A percentile compares a stretch with the other conserved stretches of the same genome.
phyloP scores from a whole-genome alignment of 2,113 vertebrate species.

The Gorilla gorilla region DNA sequence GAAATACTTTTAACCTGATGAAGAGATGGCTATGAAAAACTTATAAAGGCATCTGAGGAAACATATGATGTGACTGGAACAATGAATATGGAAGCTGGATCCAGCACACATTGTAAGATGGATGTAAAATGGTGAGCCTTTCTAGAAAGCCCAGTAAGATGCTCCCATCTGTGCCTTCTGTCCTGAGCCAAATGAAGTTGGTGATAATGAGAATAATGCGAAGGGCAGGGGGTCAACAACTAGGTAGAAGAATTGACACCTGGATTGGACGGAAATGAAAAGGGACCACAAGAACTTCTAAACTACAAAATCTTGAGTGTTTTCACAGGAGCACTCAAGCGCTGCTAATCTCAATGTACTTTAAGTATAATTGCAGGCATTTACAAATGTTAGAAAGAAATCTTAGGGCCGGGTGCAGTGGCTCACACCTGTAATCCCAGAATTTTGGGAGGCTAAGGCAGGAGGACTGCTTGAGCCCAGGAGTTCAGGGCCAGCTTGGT shows the following conservation, averaged over 20 bases:
- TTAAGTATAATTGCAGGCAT: slow-evolving; percentile 86
- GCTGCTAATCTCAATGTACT: slow-evolving; percentile 94
- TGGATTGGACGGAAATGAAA: neutral
- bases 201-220: neutral
- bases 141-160: neutral
- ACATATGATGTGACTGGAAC: neutral
- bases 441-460: too few relatives aligned
- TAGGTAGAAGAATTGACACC: neutral
- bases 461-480: too few relatives aligned
- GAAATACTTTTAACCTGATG: neutral
- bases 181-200: neutral
- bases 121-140: neutral
- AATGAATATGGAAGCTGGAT: neutral
- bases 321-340: slow-evolving; percentile 92
- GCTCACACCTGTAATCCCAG: too few relatives aligned
- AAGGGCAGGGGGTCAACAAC: neutral
- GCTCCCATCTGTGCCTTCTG: neutral
- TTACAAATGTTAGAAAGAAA: neutral
- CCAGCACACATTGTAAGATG: neutral
- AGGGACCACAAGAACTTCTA: neutral
- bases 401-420: too few relatives aligned
- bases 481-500: too few relatives aligned
- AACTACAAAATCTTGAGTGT: neutral
- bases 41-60: neutral
- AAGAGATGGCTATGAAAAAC: neutral